Conservation (phyloP, 2,113 vertebrate genomes). For the Menidia beryllina region DNA sequence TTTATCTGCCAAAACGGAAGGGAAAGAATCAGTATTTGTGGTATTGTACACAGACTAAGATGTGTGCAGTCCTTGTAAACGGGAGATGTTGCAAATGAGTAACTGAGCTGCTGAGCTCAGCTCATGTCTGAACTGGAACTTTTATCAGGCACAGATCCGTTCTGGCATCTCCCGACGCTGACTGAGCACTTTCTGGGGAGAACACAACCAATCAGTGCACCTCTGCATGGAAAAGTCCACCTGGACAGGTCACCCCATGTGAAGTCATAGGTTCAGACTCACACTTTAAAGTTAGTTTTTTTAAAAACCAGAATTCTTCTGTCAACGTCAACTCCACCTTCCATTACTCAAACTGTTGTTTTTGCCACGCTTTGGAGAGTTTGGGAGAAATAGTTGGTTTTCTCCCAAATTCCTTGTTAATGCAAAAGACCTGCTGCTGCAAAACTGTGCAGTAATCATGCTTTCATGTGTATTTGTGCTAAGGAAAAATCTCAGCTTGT, state of each 20-base stretch:
- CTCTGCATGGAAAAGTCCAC: not conserved
- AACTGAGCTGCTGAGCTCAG: conserved; percentile 64
- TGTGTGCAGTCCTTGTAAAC: conserved; percentile 26
- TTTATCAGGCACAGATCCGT: conserved; percentile 47
- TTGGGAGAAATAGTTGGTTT: not conserved
- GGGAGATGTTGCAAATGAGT: conserved; percentile 60
- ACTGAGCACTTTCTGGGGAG: conserved; percentile 41
- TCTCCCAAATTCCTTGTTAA: not conserved
- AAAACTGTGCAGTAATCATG: not conserved
- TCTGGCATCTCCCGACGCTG: conserved; percentile 47
- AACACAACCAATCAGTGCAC: conserved; percentile 10
- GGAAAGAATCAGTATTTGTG: conserved; percentile 10
- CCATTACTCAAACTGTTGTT: not conserved
- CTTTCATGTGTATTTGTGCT: not conserved
- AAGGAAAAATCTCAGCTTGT: not conserved
- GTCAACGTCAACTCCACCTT: not conserved
- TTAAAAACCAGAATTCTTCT: not conserved
- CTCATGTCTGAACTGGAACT: conserved; percentile 46
- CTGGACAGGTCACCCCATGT: not conserved
- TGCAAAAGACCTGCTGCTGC: not conserved
- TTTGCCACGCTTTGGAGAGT: not conserved
- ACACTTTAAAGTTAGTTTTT: not conserved
- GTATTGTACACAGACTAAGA: conserved; percentile 1
- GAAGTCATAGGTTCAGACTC: not conserved
- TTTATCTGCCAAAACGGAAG: conserved; percentile 37